phyloP scores from a whole-genome alignment of 1,140 invertebrate genomes.

The Epicauta chinensis region DNA sequence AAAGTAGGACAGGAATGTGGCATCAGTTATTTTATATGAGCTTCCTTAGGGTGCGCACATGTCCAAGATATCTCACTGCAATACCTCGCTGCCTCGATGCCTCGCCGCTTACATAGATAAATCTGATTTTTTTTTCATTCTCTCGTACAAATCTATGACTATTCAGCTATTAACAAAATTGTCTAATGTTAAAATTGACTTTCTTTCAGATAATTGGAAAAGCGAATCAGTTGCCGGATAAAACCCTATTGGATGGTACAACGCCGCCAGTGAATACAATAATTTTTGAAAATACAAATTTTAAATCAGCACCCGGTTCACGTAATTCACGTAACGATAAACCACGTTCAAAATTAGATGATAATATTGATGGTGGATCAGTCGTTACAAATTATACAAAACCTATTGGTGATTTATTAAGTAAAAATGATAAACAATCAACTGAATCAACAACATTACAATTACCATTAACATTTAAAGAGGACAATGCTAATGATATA shows the following conservation, averaged over 20 bases:
- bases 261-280: conserved; percentile 79
- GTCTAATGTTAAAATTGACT: neutral
- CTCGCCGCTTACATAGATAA: no score
- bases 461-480: conserved; percentile 58
- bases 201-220: conserved; percentile 28
- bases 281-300: conserved; percentile 90
- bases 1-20: no score
- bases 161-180: neutral
- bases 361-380: conserved; percentile 28
- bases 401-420: conserved; percentile 52
- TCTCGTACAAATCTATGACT: no score
- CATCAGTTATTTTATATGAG: no score
- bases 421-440: conserved; percentile 44
- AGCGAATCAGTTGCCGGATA: conserved; percentile 47
- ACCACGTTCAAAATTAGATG: conserved; percentile 32
- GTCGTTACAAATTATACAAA: conserved; percentile 53
- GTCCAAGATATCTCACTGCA: no score
- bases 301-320: conserved; percentile 58
- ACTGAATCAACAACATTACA: conserved; percentile 51
- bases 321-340: conserved; percentile 35
- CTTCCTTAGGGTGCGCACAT: no score
- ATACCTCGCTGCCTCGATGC: no score
- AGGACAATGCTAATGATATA: conserved; percentile 80
- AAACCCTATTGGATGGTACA: conserved; percentile 60
- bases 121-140: no score